A percentile compares a stretch with the other conserved stretches of the same genome.
These are phyloP conservation scores for Procambarus virginalis DNA, from an alignment of 1,140 invertebrate species.

Conservation along the genomic window DNA sequence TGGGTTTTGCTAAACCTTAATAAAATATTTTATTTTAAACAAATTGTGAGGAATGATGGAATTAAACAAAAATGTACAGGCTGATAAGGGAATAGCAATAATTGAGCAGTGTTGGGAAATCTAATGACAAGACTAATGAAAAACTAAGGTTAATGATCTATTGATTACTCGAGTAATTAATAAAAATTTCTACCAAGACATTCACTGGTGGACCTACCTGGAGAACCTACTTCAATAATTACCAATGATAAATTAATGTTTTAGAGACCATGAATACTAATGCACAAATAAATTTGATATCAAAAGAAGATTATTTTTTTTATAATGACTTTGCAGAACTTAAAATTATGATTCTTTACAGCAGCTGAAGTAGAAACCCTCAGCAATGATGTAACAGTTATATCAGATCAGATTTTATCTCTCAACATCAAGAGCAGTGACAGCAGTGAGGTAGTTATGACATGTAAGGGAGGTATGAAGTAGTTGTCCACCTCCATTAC, in stretches of 20 bases:
- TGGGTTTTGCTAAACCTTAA: background rate
- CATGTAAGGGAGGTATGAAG: slow-evolving; percentile 54
- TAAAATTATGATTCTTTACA: background rate
- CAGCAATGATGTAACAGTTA: background rate
- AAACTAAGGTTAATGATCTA: too few relatives aligned
- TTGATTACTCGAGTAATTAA: background rate
- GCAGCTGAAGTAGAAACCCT: background rate
- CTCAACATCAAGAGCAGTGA: slow-evolving; percentile 51
- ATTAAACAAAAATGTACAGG: background rate
- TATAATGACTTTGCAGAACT: background rate
- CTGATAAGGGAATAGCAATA: background rate
- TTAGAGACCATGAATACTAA: background rate
- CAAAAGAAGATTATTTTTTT: background rate
- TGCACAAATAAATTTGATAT: background rate
- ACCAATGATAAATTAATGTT: background rate
- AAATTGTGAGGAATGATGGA: background rate
- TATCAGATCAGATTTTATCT: slow-evolving; percentile 33
- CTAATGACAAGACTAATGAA: too few relatives aligned
- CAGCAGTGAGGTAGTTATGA: slow-evolving; percentile 59
- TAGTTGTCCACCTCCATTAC: slow-evolving; percentile 30
- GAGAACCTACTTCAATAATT: background rate
- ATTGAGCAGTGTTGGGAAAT: background rate
- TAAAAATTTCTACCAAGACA: background rate
- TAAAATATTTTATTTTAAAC: background rate
- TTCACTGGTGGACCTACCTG: background rate